Evolutionary conservation across 2,797 vertebrate species (phyloP).

Genomic region (Sebastes kiyomatsui): DNA sequence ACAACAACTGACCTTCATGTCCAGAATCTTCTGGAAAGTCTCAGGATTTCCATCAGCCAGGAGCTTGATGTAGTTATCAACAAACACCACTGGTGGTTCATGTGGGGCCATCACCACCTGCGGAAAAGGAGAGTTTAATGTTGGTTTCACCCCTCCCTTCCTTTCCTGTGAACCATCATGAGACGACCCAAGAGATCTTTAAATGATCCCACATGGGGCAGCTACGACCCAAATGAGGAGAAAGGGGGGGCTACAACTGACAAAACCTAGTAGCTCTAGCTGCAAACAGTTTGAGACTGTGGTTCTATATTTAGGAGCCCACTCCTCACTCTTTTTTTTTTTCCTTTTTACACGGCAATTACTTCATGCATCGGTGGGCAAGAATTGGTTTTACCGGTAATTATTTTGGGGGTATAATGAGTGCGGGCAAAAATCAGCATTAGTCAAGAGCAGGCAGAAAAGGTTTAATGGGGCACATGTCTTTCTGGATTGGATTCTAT

Average conservation of each 20-base stretch:
- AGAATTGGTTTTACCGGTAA: conserved; percentile 69
- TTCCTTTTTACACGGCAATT: conserved; percentile 65
- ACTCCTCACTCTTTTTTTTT: background rate
- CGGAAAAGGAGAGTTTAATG: conserved; percentile 40
- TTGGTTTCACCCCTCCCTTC: conserved; percentile 16
- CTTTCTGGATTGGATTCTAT: conserved; percentile 24
- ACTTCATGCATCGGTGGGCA: conserved; percentile 62
- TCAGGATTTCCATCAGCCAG: conserved; percentile 95
- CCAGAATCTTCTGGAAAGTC: conserved; percentile 99
- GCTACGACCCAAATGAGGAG: conserved; percentile 36
- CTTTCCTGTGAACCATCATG: conserved; percentile 52
- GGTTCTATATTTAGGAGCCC: conserved; percentile 64
- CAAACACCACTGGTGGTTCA: conserved; percentile 93
- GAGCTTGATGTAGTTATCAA: conserved; percentile 99
- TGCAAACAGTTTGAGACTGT: conserved; percentile 49
- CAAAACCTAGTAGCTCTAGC: conserved; percentile 36
- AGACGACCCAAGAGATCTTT: conserved; percentile 49
- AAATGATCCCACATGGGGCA: conserved; percentile 77
- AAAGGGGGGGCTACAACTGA: conserved; percentile 32
- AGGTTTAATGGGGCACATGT: conserved; percentile 46
- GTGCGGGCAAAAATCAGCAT: conserved; percentile 59
- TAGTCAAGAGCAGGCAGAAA: conserved; percentile 45
- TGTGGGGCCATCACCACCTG: conserved; percentile 99
- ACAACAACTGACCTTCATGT: conserved; percentile 92
- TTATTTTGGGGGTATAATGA: conserved; percentile 73